Evolutionary conservation across 2,888 invertebrate species (phyloP).

Genomic region (Blastobasis lacticolella): DNA sequence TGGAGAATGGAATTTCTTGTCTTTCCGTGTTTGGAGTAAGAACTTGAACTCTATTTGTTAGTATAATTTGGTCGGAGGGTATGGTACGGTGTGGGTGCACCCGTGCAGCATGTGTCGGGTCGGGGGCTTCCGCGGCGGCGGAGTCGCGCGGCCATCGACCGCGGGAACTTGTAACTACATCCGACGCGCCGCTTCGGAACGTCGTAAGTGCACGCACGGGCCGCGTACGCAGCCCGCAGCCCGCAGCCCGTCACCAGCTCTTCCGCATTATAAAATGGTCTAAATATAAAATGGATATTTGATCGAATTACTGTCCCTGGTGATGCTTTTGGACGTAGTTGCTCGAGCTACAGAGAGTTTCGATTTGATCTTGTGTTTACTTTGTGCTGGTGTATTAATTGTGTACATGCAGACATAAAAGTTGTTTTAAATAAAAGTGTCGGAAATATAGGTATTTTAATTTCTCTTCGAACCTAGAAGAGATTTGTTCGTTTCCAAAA

Average conservation of each 20-base stretch:
- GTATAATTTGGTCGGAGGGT: background rate
- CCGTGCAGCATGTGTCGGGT: background rate
- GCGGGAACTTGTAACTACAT: constrained; percentile 73
- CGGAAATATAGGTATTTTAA: no score
- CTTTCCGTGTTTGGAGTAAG: no score
- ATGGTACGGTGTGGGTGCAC: constrained; percentile 1
- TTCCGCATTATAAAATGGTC: constrained; percentile 35
- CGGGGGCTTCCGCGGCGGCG: constrained; percentile 17
- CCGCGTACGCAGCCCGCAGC: constrained; percentile 30
- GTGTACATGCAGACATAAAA: no score
- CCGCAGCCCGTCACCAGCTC: constrained; percentile 28
- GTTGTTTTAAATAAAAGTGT: no score
- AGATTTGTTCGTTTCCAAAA: no score
- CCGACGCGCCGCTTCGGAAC: constrained; percentile 37
- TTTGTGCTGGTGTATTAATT: no score
- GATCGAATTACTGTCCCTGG: background rate
- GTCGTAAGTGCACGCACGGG: constrained; percentile 37
- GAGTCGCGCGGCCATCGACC: constrained; percentile 65
- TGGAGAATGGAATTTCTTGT: no score
- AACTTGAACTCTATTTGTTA: no score
- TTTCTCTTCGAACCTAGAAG: no score
- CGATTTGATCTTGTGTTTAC: no score
- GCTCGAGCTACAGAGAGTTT: background rate
- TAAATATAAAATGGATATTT: constrained; percentile 8
- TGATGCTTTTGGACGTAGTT: background rate